Evolutionary conservation across 2,797 vertebrate species (phyloP), one percentile per base, ranked within the genome.

Genomic region (Valencia hispanica): DNA sequence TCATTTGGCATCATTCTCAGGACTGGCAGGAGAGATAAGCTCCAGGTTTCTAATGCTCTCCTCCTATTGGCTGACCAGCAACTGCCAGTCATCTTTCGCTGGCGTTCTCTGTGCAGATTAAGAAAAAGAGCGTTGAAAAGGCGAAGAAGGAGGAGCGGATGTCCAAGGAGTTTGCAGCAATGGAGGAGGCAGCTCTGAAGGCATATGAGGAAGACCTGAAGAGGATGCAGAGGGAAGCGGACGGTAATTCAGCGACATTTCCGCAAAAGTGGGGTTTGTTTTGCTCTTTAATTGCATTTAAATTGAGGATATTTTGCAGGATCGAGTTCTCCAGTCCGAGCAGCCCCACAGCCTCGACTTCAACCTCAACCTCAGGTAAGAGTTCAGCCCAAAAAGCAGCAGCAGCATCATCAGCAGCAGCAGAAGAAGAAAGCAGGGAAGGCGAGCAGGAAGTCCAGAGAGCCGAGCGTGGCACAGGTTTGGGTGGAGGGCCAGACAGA

Each of bases 201-300:
- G 97, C 98, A 0, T 99, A 98, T 81, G 89, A 99, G 88, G 96
- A 98, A 83, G 98, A 99, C 89, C 90, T 99, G 91, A 99, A 98
- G 94, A 96, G 97, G 81, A 95, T 99, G 90, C 96, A 95, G 79
- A 91, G 78, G 73, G 94, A 94, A 47, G 74, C 93, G 7, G 81
- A 89, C 79, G 94, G 94, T 96, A 87, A 34, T n/a, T 30, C 5
- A 20, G 8, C 22, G 1, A 14, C 32, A 22, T 1, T 6, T 25
- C 0, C 8, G 0, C 14, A 59, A 18, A 12, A 63, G 32, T 0
- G 6, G 36, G n/a, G n/a, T n/a, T n/a, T n/a, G n/a, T 73, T 63
- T 69, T 66, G 17, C 2, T 39, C 1, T 48, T 1, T 17, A 32
- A 50, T 55, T 20, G 39, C 14, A 9, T 59, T 80, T 32, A 1